Percentiles rank a stretch among this genome's conserved stretches.
phyloP scores from a whole-genome alignment of 1,140 invertebrate genomes.

The Zophobas atratus region DNA sequence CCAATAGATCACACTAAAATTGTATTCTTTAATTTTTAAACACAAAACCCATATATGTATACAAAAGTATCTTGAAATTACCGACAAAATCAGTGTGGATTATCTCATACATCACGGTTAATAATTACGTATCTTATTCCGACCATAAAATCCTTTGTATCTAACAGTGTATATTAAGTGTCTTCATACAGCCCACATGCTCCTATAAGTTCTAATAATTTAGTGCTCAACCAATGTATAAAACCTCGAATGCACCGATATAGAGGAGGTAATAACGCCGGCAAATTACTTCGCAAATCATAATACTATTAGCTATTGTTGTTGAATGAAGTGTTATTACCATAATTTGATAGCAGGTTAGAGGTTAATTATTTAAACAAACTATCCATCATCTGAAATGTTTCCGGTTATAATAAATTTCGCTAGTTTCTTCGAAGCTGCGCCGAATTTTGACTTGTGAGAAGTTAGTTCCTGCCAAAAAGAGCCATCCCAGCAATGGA shows the following conservation, averaged over 20 bases:
- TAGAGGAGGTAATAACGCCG: slow-evolving; percentile 13
- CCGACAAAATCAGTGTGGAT: no score
- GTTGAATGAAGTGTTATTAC: slow-evolving; percentile 28
- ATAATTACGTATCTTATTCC: background rate
- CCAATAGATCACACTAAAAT: no score
- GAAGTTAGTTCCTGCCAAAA: background rate
- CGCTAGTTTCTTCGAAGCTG: no score
- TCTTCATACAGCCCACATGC: slow-evolving; percentile 24
- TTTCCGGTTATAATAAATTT: slow-evolving; percentile 1
- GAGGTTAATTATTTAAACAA: slow-evolving; percentile 41
- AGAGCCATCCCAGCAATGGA: slow-evolving; percentile 6
- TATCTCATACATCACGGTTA: no score
- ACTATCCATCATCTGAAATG: slow-evolving; percentile 17
- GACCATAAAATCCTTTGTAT: slow-evolving; percentile 1
- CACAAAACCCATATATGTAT: no score
- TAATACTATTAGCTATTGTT: slow-evolving; percentile 24
- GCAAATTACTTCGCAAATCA: slow-evolving; percentile 40
- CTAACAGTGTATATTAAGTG: slow-evolving; percentile 7
- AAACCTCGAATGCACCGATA: slow-evolving; percentile 16
- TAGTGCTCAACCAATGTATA: slow-evolving; percentile 27
- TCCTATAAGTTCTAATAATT: slow-evolving; percentile 9
- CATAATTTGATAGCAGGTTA: slow-evolving; percentile 26
- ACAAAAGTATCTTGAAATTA: no score
- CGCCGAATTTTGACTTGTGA: no score
- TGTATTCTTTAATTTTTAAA: no score